Base-by-base conservation (phyloP, 2,888 invertebrate species). In the Tipula helvola region DNA sequence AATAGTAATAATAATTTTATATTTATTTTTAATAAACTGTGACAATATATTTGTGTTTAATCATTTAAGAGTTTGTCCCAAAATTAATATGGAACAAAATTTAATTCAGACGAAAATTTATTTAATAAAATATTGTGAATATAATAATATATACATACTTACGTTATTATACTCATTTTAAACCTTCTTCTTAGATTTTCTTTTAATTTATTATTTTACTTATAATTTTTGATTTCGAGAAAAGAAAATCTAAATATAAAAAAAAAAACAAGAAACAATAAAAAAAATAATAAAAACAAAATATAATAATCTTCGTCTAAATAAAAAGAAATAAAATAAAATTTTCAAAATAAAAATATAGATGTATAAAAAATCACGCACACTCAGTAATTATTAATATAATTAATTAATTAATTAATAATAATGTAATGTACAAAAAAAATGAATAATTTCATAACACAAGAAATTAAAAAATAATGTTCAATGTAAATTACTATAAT, bases 71-170 rank as follows among this genome's bases (percentile, higher is more conserved):
- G n/a, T 52, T 71, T 28, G 71, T 28, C 71, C 71, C 71, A 71
- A 28, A 28, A 71, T 28, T 71, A 28, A 71, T 71, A 71, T 71
- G 71, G 71, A 71, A 71, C 71, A 28, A 71, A 71, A 71, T 71
- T 71, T 71, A 71, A 71, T 71, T 71, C 71, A 71, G 71, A 71
- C 71, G 71, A 71, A 71, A 71, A 71, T 71, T 52, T 71, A 71
- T 71, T 18, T 71, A 71, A 28, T 71, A 71, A 28, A 71, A 71
- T 71, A 71, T 71, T 71, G 71, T 71, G 71, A 71, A 71, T 71
- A 71, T 71, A 71, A 71, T 71, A 71, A 71, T 71, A 71, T 71
- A 71, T 71, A 71, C 71, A 71, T 71, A 71, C 71, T 71, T 71
- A 71, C 71, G 71, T 71, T 71, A 71, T 71, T 71, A 71, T 71